Base-by-base conservation (phyloP, 2,797 vertebrate species). In the Chelonia mydas region DNA sequence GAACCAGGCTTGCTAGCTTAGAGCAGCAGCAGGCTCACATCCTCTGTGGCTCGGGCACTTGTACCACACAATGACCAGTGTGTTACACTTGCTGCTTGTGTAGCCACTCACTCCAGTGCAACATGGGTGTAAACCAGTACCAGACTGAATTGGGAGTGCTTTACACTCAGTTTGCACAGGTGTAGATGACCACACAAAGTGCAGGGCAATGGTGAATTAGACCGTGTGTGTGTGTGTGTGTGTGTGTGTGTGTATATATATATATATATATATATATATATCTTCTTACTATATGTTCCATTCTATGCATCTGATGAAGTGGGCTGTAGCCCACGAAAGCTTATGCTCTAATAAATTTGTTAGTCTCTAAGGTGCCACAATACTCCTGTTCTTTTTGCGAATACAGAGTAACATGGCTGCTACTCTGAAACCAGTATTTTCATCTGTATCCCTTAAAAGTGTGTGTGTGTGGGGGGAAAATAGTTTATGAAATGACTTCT, bases 51-150 rank as follows among this genome's bases (percentile, higher is more conserved):
- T 37, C 10, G 8, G 65, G 19, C 15, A 37, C n/a, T n/a, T 68
- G n/a, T n/a, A n/a, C 33, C 15, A 33, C 59, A 61, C 59, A 12
- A 28, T 33, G 59, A 12, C 59, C 33, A 37, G 65, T 17, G 33
- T 7, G 17, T 68, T 68, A 57, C 55, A 57, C 55, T 57, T 57
- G 55, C 11, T 59, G 55, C 27, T 28, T 27, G 11, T 13, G 23
- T 59, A 59, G 65, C 65, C 65, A n/a, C n/a, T 37, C 65, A 68
- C 65, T 9, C 33, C n/a, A 68, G 65, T 68, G 65, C n/a, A 68
- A 37, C 65, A 25, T 28, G 21, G 5, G 41, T 55, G 17, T 23
- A 81, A 12, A 15, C 2, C 0, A 1, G 28, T 7, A 50, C 51
- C 77, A 54, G 65, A n/a, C 33, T 1, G 1, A 51, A 4, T 37